These are phyloP conservation scores for Abramis brama DNA, from an alignment of 2,113 vertebrate genomes.

Conservation along the genomic window DNA sequence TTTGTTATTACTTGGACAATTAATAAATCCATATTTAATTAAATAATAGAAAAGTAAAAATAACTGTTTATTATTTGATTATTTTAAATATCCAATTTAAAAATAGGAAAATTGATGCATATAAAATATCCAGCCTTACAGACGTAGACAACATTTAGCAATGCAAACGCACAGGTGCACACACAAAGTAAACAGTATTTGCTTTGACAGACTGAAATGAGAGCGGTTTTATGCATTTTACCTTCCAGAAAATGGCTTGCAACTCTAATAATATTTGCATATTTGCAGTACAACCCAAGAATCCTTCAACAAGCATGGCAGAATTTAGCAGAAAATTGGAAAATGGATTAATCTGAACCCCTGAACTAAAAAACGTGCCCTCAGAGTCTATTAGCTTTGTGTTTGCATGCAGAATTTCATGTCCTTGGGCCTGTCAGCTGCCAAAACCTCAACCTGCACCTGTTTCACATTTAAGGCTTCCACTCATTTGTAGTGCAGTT, in stretches of 20 bases:
- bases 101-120: not conserved
- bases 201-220: not conserved
- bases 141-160: not conserved
- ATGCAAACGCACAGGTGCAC: not conserved
- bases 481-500: conserved; percentile 25
- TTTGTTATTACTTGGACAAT: not conserved
- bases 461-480: conserved; percentile 53
- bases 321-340: not conserved
- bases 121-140: not conserved
- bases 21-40: not conserved
- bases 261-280: not conserved
- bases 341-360: not conserved
- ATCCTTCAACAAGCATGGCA: not conserved
- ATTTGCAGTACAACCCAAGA: not conserved
- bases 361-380: not conserved
- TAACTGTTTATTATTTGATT: not conserved
- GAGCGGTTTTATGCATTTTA: not conserved
- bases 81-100: not conserved
- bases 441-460: conserved; percentile 48
- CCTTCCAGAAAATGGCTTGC: not conserved
- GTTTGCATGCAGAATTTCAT: conserved; percentile 47
- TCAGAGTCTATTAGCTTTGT: conserved; percentile 34
- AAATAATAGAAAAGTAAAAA: not conserved
- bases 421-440: not conserved
- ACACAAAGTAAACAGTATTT: not conserved